Evolutionary conservation across 2,113 vertebrate genomes (phyloP).

Genomic region (Phocoena sinus): DNA sequence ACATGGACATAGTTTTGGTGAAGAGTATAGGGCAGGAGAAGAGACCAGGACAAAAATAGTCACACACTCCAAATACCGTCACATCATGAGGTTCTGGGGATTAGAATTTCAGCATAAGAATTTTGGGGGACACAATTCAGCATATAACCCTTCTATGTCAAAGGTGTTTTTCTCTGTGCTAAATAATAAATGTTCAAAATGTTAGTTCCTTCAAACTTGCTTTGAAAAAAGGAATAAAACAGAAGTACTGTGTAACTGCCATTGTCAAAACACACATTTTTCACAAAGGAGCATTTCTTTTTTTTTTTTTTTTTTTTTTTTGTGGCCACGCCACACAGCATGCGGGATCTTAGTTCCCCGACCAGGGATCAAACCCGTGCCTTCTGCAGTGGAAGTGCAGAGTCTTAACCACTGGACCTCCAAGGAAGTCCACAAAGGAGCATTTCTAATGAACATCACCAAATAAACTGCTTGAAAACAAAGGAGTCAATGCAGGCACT

Average conservation of each 20-base stretch:
- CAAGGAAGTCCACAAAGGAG: not conserved
- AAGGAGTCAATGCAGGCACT: not conserved
- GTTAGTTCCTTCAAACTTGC: not conserved
- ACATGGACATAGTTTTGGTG: not conserved
- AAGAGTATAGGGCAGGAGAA: not conserved
- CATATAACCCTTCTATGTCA: not conserved
- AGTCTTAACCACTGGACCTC: not conserved
- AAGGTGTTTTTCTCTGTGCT: not conserved
- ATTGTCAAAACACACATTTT: not conserved
- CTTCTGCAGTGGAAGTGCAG: not conserved
- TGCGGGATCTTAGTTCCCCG: not conserved
- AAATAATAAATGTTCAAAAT: constrained; percentile 7
- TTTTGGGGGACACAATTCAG: not conserved
- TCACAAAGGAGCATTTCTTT: not conserved
- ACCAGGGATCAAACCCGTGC: not conserved
- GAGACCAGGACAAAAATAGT: not conserved
- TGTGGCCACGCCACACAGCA: not conserved
- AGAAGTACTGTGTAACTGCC: not conserved
- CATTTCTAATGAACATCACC: not conserved
- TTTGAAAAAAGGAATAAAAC: not conserved
- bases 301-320: too few relatives aligned
- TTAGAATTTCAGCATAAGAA: not conserved
- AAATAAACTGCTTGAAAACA: not conserved
- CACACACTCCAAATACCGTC: not conserved
- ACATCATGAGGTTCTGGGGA: not conserved